Evolutionary conservation across 2,113 vertebrate species (phyloP), one percentile per base, ranked within the genome.

Genomic region (Chitala chitala): DNA sequence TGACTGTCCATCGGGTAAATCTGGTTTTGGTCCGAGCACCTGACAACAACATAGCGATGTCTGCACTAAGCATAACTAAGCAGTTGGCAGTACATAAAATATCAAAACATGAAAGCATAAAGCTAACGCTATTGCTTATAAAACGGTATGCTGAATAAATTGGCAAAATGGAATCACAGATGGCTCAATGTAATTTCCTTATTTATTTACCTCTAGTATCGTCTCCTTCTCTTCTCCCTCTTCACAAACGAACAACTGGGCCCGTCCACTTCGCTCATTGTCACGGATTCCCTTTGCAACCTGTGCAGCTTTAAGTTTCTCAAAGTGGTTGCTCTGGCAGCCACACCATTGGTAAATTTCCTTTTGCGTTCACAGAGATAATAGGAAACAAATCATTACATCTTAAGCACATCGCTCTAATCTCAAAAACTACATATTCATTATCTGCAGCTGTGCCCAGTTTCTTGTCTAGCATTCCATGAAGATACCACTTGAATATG

Each of bases 281-380:
- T 95, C 94, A 7, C 92, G 91, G 76, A 95, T 95, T 0, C 85
- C 88, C 78, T 90, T 94, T 75, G 94, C 91, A 51, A 96, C 79
- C 76, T 85, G 76, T 0, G 89, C 92, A 74, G 93, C 92, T 86
- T 94, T 95, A 56, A 95, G 85, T 77, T 72, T 88, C 36, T 96
- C 93, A 10, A 87, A 92, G 0, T 48, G 75, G 82, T 93, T 96
- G 84, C 91, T 90, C 1, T 76, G 26, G 17, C 83, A 86, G 69
- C 94, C 94, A 2, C 92, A 95, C 94, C 94, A 95, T 17, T 94
- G 93, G 55, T 88, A 87, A 75, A 96, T 92, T 46, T 93, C 81
- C 94, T 95, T 85, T 5, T 68, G 77, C 4, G 70, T 13, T 50
- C 31, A 68, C 12, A 20, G 44, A 36, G 29, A 70, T 58, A 8